Base-by-base conservation (phyloP, 2,888 invertebrate species). In the Tachina fera region DNA sequence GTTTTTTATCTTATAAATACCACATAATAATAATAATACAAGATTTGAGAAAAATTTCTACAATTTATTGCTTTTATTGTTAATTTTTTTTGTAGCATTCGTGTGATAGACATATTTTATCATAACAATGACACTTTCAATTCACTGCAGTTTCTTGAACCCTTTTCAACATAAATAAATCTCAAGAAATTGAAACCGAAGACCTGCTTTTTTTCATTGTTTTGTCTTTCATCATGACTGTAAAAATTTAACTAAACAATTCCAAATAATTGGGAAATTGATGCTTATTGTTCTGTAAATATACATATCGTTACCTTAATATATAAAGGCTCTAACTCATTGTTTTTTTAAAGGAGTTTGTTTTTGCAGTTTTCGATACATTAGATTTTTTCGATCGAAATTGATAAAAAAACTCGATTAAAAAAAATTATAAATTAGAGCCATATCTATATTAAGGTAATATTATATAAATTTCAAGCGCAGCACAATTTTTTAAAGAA, bases 61-160 rank as follows among this genome's bases (percentile, higher is more conserved):
- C n/a, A 49, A 67, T 22, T 81, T 68, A 76, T 9, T 74, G 3
- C 1, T 63, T 45, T 77, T 22, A n/a, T 70, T 16, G 4, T 31
- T 58, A 0, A 31, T 31, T 49, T 4, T 22, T 41, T 51, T 19
- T 43, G n/a, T 51, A 14, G 9, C 9, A 39, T 19, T 39, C 71
- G 58, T 65, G 47, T 71, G 16, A 72, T 77, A 61, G 22, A 53
- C 60, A 68, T 51, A 63, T 53, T 79, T 70, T 63, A 43, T 70
- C 51, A 22, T 22, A 79, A 84, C 79, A 79, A 84, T 76, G 75
- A 65, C 63, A 71, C 56, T 45, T 75, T 70, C 61, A 75, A 31
- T 71, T 51, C 63, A 75, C 60, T 70, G 49, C n/a, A 80, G 75
- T 51, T 63, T 70, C 65, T 79, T 75, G 65, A 79, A 84, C 78